Evolutionary conservation across 2,888 invertebrate genomes (phyloP), one percentile per base, ranked within the genome.

Genomic region (Meganola albula): DNA sequence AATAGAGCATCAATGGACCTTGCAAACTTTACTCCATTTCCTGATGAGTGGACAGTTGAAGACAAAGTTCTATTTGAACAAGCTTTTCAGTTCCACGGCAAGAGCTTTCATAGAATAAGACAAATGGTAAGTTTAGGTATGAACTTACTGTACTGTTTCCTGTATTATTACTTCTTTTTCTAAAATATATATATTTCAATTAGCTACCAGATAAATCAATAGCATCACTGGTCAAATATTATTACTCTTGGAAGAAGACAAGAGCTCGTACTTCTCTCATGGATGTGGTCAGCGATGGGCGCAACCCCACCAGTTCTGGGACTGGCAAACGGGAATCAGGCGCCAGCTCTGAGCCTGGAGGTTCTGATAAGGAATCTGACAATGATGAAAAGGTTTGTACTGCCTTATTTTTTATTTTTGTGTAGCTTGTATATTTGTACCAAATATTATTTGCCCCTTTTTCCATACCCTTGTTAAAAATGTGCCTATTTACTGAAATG

Each of bases 181-280:
- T 27, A 16, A 16, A 16, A 16, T 29, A 32, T 16, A 10, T 33
- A 43, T 43, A 8, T 26, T 40, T 51, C 44, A 37, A 33, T 41
- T 76, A 98, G 97, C 86, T 98, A 59, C 98, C 98, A 16, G 98
- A 98, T 72, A 99, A 99, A 86, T 94, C 96, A 27, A 97, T 98
- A 67, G 95, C 97, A 26, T 95, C 95, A 57, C 87, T 99, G 60
- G 98, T 99, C 1, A 97, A 97, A 78, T 98, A 98, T 74, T 99
- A 98, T 78, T 99, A 99, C 74, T 95, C 96, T 61, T 98, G 98
- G 98, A 99, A 99, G 77, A 98, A 98, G 74, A 96, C 96, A 11
- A 87, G 97, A 55, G 93, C 95, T 58, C 90, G 96, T 37, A 95
- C 94, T 33, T 97, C 97, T 60, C 87, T 97, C 20, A 98, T 98